Base-by-base conservation (phyloP, 2,113 vertebrate genomes). In the Hydropotes inermis region DNA sequence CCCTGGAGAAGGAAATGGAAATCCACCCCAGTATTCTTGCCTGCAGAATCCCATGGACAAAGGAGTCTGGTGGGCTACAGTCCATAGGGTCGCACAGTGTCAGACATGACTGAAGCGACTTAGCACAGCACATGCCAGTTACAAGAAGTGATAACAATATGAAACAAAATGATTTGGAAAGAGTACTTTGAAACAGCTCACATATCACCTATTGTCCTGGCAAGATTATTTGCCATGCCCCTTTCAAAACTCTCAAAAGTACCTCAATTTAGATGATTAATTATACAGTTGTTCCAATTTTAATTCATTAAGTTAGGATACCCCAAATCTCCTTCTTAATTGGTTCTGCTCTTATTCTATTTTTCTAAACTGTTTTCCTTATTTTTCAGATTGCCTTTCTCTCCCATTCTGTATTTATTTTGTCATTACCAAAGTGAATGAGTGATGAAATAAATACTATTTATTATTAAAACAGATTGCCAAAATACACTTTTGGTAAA, bases 301-400 rank as follows among this genome's bases (percentile, higher is more conserved):
- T 52, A 83, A 94, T 55, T 95, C 10, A 93, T 78, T 52, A 43
- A 93, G 89, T 91, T 54, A 89, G 21, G 91, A 89, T 3, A 89
- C 74, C 28, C 30, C 21, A 54, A 74, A 78, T 57, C 50, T 91
- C 36, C 9, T 45, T 86, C 8, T 45, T 83, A 70, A 87, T 17
- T 90, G n/a, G 17, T 58, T 36, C 43, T 89, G 7, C 21, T 92
- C 45, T 70, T 28, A n/a, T n/a, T 95, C 27, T 94, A 19, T 67
- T 97, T 95, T 88, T 93, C 45, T 85, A 47, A 85, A 60, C 25
- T 23, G 3, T n/a, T 95, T 78, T 93, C 43, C 12, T 94, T 82
- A 52, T 58, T 90, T 97, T 64, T 50, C 89, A 88, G 43, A 74
- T 27, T 78, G 54, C 36, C 36, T 92, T 84, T 33, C 30, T 82